These are phyloP conservation scores for Anorthoa munda DNA, from an alignment of 2,888 invertebrate genomes.

Conservation along the genomic window DNA sequence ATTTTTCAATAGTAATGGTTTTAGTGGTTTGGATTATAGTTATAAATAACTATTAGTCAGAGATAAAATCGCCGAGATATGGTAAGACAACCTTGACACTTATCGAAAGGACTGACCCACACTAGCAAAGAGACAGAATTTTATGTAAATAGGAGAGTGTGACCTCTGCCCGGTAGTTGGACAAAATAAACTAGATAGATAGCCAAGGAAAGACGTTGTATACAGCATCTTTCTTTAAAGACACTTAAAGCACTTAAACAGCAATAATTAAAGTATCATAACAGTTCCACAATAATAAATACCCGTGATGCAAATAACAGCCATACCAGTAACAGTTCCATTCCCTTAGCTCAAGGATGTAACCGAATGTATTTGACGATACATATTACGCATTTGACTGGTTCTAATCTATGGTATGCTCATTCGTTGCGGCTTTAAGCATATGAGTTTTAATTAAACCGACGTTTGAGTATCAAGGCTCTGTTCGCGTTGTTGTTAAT, in stretches of 20 bases:
- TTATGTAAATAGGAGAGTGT: no score
- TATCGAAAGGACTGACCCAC: no score
- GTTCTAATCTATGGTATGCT: conserved; percentile 44
- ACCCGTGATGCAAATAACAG: conserved; percentile 39
- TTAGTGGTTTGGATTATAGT: no score
- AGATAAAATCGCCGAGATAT: no score
- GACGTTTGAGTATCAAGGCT: conserved; percentile 50
- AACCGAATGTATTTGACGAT: conserved; percentile 44
- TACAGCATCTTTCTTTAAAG: not conserved
- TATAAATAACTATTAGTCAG: no score
- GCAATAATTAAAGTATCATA: not conserved
- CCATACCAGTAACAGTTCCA: conserved; percentile 22
- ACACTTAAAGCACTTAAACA: no score
- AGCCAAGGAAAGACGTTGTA: not conserved
- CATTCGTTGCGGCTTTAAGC: conserved; percentile 52
- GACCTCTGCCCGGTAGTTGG: no score
- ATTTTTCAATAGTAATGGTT: no score
- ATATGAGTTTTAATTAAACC: conserved; percentile 65
- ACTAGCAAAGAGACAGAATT: no score
- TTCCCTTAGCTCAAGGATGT: conserved; percentile 12
- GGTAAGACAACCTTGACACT: no score
- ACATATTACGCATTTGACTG: conserved; percentile 40
- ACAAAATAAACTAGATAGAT: no score
- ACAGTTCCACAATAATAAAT: not conserved
- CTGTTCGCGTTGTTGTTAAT: conserved; percentile 44